A percentile compares a stretch with the other conserved stretches of the same genome.
phyloP scores from a whole-genome alignment of 2,113 vertebrate genomes.

The Indicator indicator region DNA sequence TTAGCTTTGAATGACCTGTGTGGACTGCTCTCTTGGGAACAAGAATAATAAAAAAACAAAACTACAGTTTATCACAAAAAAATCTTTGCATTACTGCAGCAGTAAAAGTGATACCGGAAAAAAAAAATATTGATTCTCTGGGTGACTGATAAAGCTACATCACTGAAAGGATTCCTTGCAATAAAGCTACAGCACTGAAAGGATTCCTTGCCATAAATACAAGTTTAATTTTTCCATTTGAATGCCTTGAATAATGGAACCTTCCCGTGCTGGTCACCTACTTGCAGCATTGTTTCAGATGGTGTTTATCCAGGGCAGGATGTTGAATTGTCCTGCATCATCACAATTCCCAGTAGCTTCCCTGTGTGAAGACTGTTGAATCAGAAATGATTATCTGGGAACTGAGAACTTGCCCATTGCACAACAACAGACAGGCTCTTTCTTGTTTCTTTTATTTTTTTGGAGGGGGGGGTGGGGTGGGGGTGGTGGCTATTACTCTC shows the following conservation, averaged over 20 bases:
- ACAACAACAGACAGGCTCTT: slow-evolving; percentile 25
- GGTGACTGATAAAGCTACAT: slow-evolving; percentile 36
- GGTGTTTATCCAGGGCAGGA: slow-evolving; percentile 1
- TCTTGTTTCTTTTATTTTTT: background rate
- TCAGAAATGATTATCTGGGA: slow-evolving; percentile 60
- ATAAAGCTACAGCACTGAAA: slow-evolving; percentile 38
- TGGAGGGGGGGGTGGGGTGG: too few species aligned
- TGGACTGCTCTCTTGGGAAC: slow-evolving; percentile 17
- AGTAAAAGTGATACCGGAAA: slow-evolving; percentile 30
- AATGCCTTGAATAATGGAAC: slow-evolving; percentile 35
- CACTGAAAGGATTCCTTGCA: slow-evolving; percentile 28
- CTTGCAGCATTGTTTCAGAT: slow-evolving; percentile 19
- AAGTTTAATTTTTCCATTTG: slow-evolving; percentile 61
- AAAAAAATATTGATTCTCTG: slow-evolving; percentile 59
- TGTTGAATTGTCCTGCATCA: background rate
- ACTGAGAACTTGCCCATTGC: slow-evolving; percentile 56
- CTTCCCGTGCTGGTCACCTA: slow-evolving; percentile 14
- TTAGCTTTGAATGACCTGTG: slow-evolving; percentile 36
- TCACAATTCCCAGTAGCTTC: background rate
- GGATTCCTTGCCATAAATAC: slow-evolving; percentile 24
- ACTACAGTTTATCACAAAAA: slow-evolving; percentile 39
- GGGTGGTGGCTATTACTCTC: background rate
- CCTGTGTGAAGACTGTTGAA: background rate
- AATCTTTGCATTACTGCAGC: slow-evolving; percentile 33
- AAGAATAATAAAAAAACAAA: slow-evolving; percentile 29